Evolutionary conservation across 2,797 vertebrate genomes (phyloP).

Genomic region (Enteromius treurensis): DNA sequence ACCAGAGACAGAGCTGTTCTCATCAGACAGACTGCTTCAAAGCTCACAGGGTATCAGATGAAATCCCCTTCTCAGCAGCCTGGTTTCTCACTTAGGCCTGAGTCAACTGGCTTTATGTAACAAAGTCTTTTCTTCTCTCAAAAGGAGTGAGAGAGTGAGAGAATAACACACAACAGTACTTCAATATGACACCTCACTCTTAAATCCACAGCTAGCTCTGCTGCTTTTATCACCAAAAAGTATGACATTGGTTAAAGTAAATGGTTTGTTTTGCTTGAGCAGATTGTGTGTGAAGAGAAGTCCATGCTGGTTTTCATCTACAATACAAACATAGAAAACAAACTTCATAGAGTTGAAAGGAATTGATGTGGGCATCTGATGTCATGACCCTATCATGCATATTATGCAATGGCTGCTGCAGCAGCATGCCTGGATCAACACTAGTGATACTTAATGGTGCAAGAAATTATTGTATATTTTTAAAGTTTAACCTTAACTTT

Average conservation of each 20-base stretch:
- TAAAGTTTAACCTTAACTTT: neutral
- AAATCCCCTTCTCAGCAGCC: constrained; percentile 38
- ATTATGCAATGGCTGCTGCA: constrained; percentile 18
- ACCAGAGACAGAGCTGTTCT: constrained; percentile 19
- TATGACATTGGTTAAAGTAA: neutral
- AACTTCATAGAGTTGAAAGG: constrained; percentile 1
- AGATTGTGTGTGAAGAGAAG: neutral
- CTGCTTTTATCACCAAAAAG: constrained; percentile 3
- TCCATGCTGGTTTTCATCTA: neutral
- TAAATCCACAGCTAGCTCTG: neutral
- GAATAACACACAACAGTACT: constrained; percentile 3
- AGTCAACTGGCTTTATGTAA: constrained; percentile 35
- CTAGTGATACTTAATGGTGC: neutral
- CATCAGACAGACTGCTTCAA: constrained; percentile 29
- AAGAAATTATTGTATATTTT: neutral
- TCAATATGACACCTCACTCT: neutral
- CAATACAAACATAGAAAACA: neutral
- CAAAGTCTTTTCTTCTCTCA: constrained; percentile 26
- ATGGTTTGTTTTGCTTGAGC: neutral
- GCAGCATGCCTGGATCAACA: neutral
- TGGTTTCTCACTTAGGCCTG: constrained; percentile 25
- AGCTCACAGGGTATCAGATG: constrained; percentile 30
- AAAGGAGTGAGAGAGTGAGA: neutral
- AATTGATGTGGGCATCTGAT: neutral
- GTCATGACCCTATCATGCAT: neutral